phyloP scores from a whole-genome alignment of 2,797 vertebrate genomes.

The Sparidentex hasta region DNA sequence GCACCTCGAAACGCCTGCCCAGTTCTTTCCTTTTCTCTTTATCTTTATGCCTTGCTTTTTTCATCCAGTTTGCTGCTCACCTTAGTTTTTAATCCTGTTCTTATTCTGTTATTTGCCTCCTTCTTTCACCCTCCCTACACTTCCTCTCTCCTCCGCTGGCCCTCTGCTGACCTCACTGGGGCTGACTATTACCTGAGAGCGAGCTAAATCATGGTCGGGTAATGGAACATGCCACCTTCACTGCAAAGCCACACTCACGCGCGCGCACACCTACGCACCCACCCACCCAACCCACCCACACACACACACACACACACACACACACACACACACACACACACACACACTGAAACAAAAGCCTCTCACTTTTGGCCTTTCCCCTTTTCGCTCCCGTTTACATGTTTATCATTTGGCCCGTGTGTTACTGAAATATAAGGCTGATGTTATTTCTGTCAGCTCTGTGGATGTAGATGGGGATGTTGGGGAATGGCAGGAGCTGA shows the following conservation, averaged over 20 bases:
- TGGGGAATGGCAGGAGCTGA: constrained; percentile 42
- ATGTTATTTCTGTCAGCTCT: constrained; percentile 63
- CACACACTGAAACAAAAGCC: constrained; percentile 63
- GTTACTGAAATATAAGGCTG: constrained; percentile 63
- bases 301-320: constrained; percentile 24
- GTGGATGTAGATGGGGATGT: constrained; percentile 43
- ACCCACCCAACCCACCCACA: constrained; percentile 16
- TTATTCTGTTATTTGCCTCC: constrained; percentile 54
- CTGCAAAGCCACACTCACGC: constrained; percentile 50
- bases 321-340: constrained; percentile 27
- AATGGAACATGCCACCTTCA: constrained; percentile 83
- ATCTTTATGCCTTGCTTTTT: constrained; percentile 50
- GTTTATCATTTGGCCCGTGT: constrained; percentile 71
- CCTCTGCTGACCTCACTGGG: constrained; percentile 76
- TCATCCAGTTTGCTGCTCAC: constrained; percentile 38
- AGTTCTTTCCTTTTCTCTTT: constrained; percentile 37
- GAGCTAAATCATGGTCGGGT: constrained; percentile 84
- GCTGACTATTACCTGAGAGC: constrained; percentile 77
- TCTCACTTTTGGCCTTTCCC: constrained; percentile 60
- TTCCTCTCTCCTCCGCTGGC: constrained; percentile 52
- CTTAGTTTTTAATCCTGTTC: constrained; percentile 53
- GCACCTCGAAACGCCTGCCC: constrained; percentile 42
- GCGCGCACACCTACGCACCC: constrained; percentile 20
- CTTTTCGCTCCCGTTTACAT: constrained; percentile 66
- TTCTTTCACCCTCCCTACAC: constrained; percentile 28